phyloP scores from a whole-genome alignment of 2,113 vertebrate species.

The Chinchilla lanigera region DNA sequence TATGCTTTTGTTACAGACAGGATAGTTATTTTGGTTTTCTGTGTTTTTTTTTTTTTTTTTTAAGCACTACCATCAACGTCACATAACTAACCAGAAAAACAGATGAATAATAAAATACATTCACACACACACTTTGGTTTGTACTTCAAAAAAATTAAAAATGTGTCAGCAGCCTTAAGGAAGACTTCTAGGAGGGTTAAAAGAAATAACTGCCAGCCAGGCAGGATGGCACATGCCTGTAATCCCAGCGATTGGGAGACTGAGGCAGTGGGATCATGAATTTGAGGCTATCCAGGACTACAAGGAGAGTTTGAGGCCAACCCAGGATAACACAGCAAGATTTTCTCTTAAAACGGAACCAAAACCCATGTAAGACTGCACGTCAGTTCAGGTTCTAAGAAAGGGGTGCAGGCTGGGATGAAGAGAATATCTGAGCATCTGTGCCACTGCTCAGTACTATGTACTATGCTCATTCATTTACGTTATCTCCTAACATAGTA shows the following conservation, averaged over 20 bases:
- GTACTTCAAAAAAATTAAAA: not conserved
- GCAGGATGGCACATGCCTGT: not conserved
- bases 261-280: not conserved
- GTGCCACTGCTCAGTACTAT: not conserved
- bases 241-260: not conserved
- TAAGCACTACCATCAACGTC: not conserved
- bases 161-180: not conserved
- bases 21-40: not conserved
- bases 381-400: not conserved
- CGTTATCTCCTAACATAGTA: not conserved
- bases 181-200: conserved; percentile 32
- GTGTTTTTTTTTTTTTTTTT: too few species aligned
- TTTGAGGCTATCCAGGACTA: not conserved
- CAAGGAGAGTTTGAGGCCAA: not conserved
- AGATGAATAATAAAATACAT: conserved; percentile 33
- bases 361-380: not conserved
- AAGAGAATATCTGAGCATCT: not conserved
- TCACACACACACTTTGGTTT: not conserved
- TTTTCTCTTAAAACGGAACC: not conserved
- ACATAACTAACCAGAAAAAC: not conserved
- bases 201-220: not conserved
- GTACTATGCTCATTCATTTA: not conserved
- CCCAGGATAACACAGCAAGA: not conserved
- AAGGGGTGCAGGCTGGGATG: not conserved
- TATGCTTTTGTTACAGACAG: not conserved